Evolutionary conservation across 2,888 invertebrate genomes (phyloP).

Genomic region (Philhelius pedissequus): DNA sequence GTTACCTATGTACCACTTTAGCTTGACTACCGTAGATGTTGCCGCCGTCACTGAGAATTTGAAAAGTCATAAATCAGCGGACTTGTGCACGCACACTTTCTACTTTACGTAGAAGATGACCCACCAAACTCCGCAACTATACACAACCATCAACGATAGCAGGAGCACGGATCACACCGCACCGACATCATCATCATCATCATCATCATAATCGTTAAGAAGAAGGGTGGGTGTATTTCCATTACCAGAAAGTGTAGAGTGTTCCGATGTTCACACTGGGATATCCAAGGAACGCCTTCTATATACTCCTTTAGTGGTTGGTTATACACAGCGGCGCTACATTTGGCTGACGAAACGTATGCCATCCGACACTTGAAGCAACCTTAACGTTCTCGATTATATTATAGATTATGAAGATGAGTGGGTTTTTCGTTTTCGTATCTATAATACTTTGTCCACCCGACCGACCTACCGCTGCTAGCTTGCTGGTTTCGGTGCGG

Average conservation of each 20-base stretch:
- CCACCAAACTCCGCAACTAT: not conserved
- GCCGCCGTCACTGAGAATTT: conserved; percentile 44
- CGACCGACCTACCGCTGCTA: not conserved
- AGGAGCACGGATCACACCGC: not conserved
- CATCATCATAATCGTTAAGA: conserved; percentile 7
- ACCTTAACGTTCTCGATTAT: conserved; percentile 53
- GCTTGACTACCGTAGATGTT: conserved; percentile 2
- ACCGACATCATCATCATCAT: too few relatives aligned
- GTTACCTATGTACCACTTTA: conserved; percentile 35
- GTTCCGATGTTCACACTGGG: conserved; percentile 25
- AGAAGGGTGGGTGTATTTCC: conserved; percentile 36
- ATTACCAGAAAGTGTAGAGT: not conserved
- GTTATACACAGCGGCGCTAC: not conserved
- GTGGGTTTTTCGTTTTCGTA: conserved; percentile 34
- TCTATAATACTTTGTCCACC: not conserved
- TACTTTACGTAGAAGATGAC: not conserved
- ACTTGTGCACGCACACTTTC: conserved; percentile 46
- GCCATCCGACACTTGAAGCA: conserved; percentile 48
- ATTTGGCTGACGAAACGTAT: conserved; percentile 42
- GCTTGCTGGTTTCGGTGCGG: too few relatives aligned
- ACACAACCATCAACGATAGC: not conserved
- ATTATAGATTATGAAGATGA: conserved; percentile 56
- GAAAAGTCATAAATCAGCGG: conserved; percentile 56
- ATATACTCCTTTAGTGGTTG: conserved; percentile 41
- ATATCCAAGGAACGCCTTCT: conserved; percentile 25